Percentiles rank a stretch among this genome's conserved stretches.
Evolutionary conservation across 2,888 invertebrate genomes (phyloP).

Genomic region (Lycophotia porphyrea): DNA sequence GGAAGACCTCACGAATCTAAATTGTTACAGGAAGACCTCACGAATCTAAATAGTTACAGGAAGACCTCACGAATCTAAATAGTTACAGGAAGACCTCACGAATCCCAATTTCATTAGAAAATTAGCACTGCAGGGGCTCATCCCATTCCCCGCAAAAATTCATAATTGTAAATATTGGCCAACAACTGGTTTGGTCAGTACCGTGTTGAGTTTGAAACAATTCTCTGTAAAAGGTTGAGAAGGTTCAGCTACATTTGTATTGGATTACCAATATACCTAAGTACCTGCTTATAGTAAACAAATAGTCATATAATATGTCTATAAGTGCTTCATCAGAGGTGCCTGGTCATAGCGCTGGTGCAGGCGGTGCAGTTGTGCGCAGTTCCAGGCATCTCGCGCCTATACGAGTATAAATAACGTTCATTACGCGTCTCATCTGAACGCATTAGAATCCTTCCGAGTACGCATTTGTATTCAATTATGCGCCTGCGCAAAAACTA

Average conservation of each 20-base stretch:
- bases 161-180: not conserved
- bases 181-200: not conserved
- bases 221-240: no score
- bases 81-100: not conserved
- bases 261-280: not conserved
- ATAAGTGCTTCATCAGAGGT: not conserved
- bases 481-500: conserved; percentile 86
- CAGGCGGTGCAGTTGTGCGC: not conserved
- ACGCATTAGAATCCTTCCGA: conserved; percentile 82
- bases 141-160: not conserved
- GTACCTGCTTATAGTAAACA: not conserved
- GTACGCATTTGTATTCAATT: conserved; percentile 87
- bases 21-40: not conserved
- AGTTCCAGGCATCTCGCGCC: conserved; percentile 33
- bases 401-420: conserved; percentile 74
- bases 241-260: not conserved
- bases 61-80: not conserved
- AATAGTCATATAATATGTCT: not conserved
- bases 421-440: conserved; percentile 77
- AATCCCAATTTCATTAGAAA: not conserved
- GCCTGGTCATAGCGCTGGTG: not conserved
- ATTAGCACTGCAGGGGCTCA: not conserved
- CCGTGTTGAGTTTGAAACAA: not conserved
- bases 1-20: not conserved
- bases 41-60: not conserved